Evolutionary conservation across 2,113 vertebrate genomes (phyloP).

Genomic region (Oreochromis aureus): DNA sequence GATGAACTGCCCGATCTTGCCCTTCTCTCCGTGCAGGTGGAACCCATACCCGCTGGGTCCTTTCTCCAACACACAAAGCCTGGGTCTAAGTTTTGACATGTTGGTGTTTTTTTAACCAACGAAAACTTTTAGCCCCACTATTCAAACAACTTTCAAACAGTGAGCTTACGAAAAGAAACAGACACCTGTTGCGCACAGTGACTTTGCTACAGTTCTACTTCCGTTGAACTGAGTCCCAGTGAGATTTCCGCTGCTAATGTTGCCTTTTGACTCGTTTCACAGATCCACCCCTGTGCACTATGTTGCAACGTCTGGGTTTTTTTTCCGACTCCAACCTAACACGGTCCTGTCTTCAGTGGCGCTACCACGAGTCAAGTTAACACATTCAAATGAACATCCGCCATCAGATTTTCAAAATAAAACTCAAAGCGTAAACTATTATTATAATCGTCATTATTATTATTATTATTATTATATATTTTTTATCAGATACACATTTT

Average conservation of each 20-base stretch:
- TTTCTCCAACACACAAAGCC: slow-evolving; percentile 81
- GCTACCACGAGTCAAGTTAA: background rate
- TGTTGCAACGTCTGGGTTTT: background rate
- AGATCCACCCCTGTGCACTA: slow-evolving; percentile 2
- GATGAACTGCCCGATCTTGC: slow-evolving; percentile 86
- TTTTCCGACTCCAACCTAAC: background rate
- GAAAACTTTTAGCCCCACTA: background rate
- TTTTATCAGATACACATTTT: background rate
- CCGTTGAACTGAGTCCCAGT: background rate
- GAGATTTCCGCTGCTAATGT: background rate
- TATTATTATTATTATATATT: background rate
- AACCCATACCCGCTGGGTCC: slow-evolving; percentile 83
- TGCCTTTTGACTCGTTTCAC: background rate
- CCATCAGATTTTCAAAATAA: background rate
- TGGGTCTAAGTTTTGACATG: slow-evolving; percentile 72
- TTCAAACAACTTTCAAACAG: background rate
- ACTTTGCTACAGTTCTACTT: background rate
- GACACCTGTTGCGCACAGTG: slow-evolving; percentile 21
- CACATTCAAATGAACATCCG: fast-evolving
- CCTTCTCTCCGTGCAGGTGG: slow-evolving; percentile 86
- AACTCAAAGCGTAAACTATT: background rate
- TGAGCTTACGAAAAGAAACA: background rate
- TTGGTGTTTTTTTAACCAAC: background rate
- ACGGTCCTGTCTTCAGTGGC: background rate
- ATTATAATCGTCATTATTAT: background rate